A percentile compares a stretch with the other conserved stretches of the same genome.
These are phyloP conservation scores for Amazona guildingii DNA, from an alignment of 2,113 vertebrate species.

Conservation along the genomic window DNA sequence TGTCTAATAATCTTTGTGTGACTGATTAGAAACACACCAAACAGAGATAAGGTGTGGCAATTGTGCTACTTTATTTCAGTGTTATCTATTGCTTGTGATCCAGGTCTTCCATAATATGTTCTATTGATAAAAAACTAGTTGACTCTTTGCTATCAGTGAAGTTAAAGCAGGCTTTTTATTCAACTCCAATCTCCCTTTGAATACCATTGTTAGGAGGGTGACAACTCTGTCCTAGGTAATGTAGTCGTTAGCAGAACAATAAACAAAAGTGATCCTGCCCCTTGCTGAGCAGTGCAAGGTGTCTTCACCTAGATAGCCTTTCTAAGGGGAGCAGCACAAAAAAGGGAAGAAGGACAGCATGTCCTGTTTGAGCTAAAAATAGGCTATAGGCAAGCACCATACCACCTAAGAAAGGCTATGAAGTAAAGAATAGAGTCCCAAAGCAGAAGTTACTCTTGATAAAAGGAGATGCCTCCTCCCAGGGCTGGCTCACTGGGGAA, in stretches of 20 bases:
- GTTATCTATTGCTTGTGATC: not conserved
- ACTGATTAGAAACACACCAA: not conserved
- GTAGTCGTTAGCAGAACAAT: not conserved
- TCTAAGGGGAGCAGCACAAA: not conserved
- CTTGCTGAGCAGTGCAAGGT: not conserved
- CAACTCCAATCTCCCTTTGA: not conserved
- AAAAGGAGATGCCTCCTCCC: not conserved
- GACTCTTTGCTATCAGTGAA: not conserved
- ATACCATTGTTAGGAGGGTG: not conserved
- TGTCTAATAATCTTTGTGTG: not conserved
- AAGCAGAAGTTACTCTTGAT: not conserved
- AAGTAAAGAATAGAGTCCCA: not conserved
- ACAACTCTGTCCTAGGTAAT: not conserved
- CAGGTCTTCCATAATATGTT: not conserved
- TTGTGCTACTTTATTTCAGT: not conserved
- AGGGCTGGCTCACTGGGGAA: not conserved
- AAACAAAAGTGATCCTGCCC: not conserved
- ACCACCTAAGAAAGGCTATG: not conserved
- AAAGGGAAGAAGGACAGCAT: not conserved
- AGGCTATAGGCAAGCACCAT: not conserved
- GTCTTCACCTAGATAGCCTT: not conserved
- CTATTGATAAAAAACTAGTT: not conserved
- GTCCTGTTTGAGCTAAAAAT: not conserved
- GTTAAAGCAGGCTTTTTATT: not conserved
- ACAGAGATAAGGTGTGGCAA: not conserved